Evolutionary conservation across 2,797 vertebrate genomes (phyloP), one percentile per base, ranked within the genome.

Genomic region (Dromococcyx pavoninus): DNA sequence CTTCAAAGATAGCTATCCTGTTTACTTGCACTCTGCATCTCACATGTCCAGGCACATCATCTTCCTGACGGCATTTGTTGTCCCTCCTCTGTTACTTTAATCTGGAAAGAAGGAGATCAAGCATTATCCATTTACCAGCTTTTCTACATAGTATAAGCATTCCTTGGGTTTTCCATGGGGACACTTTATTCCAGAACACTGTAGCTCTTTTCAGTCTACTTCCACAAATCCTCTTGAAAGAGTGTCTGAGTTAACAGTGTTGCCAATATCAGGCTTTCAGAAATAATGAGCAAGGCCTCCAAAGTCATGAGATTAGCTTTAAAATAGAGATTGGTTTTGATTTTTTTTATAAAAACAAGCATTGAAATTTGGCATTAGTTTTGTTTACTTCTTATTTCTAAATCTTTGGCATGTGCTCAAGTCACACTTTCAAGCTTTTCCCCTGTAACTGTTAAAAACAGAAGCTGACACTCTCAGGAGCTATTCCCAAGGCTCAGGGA

Each of bases 301-400:
- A 41, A 91, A 94, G 66, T 94, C 76, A 91, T 76, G 70, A 94
- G 91, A 94, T 94, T 85, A 94, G 79, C 56, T 96, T 94, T 92
- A 95, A 96, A 95, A 94, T 70, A 79, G 83, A 73, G 77, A 88
- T 13, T 50, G 39, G 3, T 93, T 86, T 79, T 43, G 28, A 4
- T 51, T n/a, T 85, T n/a, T 82, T 91, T 86, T 54, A 35, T 57
- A 46, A 95, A 89, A 95, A 91, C 18, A 91, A 79, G 74, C 53
- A 80, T 71, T 89, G 76, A 79, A 91, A 93, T 88, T 89, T 95
- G 92, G 92, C 87, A 79, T 89, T 78, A 1, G 0, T 86, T 93
- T 96, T 93, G 76, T 96, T 95, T 94, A 84, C 51, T 91, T 94
- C 86, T 88, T 94, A 48, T 93, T 93, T 93, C 90, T 79, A 64